A percentile compares a stretch with the other conserved stretches of the same genome.
phyloP scores from a whole-genome alignment of 2,113 vertebrate species.

The Psittacus erithacus region DNA sequence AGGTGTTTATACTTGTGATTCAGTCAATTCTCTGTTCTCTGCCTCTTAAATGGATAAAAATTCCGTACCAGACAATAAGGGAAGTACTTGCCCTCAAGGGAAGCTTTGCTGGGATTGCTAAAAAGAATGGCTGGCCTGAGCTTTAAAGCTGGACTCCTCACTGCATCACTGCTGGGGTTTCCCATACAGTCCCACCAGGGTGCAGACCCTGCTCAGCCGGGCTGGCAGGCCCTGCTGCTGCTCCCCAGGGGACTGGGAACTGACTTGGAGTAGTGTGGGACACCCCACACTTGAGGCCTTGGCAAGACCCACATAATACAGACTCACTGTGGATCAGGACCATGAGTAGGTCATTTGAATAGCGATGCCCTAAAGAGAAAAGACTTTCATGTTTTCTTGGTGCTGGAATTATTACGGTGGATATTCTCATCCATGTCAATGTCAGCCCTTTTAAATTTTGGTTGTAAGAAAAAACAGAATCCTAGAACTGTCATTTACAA shows the following conservation, averaged over 20 bases:
- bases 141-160: rapidly evolving
- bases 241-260: rapidly evolving
- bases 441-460: neutral
- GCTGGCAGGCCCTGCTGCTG: neutral
- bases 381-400: neutral
- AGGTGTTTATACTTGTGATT: neutral
- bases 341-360: neutral
- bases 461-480: neutral
- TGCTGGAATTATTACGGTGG: neutral
- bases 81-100: neutral
- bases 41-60: neutral
- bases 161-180: neutral
- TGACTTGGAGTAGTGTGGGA: neutral
- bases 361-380: rapidly evolving
- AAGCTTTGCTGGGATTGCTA: neutral
- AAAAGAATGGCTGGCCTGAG: neutral
- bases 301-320: neutral
- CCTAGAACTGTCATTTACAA: neutral
- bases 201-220: rapidly evolving
- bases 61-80: neutral
- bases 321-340: neutral
- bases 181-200: rapidly evolving
- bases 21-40: neutral
- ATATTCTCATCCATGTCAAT: neutral
- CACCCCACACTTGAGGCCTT: rapidly evolving